Percentiles rank a stretch among this genome's conserved stretches.
Evolutionary conservation across 1,140 invertebrate genomes (phyloP).

Genomic region (Luehdorfia chinensis): DNA sequence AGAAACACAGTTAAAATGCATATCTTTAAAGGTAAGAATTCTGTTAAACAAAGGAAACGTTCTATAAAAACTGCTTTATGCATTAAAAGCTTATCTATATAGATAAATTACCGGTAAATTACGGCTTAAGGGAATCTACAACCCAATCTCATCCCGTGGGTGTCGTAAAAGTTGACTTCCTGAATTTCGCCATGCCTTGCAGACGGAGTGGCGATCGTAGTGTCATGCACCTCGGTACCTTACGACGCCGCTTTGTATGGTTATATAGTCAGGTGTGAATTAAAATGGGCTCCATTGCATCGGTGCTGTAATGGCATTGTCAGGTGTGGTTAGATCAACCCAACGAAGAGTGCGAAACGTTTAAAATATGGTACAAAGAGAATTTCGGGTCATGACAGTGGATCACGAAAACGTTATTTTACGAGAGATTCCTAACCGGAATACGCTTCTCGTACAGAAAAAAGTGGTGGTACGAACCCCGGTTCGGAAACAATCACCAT

Average conservation of each 20-base stretch:
- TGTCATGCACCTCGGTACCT: too few relatives aligned
- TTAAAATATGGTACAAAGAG: constrained; percentile 85
- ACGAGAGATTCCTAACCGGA: constrained; percentile 61
- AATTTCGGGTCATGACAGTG: constrained; percentile 71
- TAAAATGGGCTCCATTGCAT: constrained; percentile 92
- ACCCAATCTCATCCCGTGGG: too few relatives aligned
- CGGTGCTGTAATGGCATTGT: constrained; percentile 93
- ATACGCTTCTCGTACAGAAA: constrained; percentile 57
- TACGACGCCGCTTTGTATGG: constrained; percentile 71
- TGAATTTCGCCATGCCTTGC: too few relatives aligned
- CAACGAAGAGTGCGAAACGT: constrained; percentile 87
- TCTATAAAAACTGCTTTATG: too few relatives aligned
- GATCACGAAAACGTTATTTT: constrained; percentile 52
- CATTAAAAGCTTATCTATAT: too few relatives aligned
- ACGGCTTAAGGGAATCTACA: too few relatives aligned
- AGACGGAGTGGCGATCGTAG: too few relatives aligned
- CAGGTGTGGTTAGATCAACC: constrained; percentile 91
- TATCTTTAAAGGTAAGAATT: too few relatives aligned
- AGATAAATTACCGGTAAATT: too few relatives aligned
- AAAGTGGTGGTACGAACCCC: constrained; percentile 61
- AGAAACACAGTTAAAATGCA: too few relatives aligned
- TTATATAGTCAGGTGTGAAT: constrained; percentile 77
- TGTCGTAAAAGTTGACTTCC: too few relatives aligned
- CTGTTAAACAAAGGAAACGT: too few relatives aligned
- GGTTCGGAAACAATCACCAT: constrained; percentile 62